Evolutionary conservation across 2,888 invertebrate species (phyloP), one percentile per base, ranked within the genome.

Genomic region (Priocnemis perturbator): DNA sequence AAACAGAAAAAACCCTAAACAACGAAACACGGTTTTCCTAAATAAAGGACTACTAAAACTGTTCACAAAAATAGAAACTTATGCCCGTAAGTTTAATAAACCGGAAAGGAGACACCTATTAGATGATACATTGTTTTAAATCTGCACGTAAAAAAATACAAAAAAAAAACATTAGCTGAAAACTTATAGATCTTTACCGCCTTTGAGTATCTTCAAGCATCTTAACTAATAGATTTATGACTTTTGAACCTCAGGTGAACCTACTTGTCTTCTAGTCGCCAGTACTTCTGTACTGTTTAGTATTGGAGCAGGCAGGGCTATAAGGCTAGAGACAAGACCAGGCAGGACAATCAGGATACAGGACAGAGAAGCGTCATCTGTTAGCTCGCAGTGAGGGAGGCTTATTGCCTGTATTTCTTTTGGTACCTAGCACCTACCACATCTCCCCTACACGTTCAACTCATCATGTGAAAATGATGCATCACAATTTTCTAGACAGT

Each of bases 171-270:
- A 58, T 60, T 75, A 73, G 70, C 66, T 68, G 26, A 77, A 71
- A 68, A 60, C 67, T 73, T 60, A 69, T 77, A 78, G 73, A 75
- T 71, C 75, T 71, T 77, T 70, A 78, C 67, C 67, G 63, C 71
- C 75, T 60, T 69, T 80, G 76, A 79, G 81, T 80, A 77, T 77
- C 64, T 78, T 66, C 79, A 79, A 73, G 71, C 79, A 81, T 77
- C 75, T 78, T 80, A 79, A 85, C 85, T 85, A 85, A 85, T 82
- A 83, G 85, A 86, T 86, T 86, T 89, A 83, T 88, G 83, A 88
- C 83, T 88, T 89, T 89, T 88, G 76, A 89, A 89, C 88, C 88
- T 88, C 87, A 89, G 89, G 89, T 89, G 86, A 88, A 83, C 80
- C 85, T 88, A 87, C 88, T 88, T 87, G 88, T 88, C 88, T 86